Evolutionary conservation across 1,140 invertebrate genomes (phyloP).

Genomic region (Papilio aristodemus): DNA sequence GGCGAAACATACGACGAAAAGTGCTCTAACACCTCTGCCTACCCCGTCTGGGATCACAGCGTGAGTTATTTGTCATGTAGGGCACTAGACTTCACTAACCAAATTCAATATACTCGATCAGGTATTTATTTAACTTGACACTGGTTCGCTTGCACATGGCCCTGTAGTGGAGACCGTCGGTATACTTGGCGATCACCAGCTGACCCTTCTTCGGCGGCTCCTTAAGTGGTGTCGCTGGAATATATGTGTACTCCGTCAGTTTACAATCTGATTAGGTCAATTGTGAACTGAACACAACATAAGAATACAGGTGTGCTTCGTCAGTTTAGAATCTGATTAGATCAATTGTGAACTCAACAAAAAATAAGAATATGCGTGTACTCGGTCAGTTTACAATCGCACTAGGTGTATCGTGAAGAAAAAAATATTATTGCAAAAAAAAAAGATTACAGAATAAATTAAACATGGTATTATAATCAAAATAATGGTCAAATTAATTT

Average conservation of each 20-base stretch:
- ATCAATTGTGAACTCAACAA: no score
- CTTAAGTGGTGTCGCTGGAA: conserved; percentile 47
- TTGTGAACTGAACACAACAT: no score
- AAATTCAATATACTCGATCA: conserved; percentile 62
- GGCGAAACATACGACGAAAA: no score
- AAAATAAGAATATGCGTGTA: conserved; percentile 4
- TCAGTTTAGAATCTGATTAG: neutral
- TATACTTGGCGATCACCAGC: conserved; percentile 48
- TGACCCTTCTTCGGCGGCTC: conserved; percentile 53
- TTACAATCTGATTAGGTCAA: neutral
- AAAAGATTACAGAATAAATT: no score
- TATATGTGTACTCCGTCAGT: neutral
- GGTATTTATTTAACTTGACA: conserved; percentile 56
- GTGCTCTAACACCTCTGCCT: no score
- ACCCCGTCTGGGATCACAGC: no score
- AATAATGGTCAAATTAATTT: no score
- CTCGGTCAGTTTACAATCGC: neutral
- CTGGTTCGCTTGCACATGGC: conserved; percentile 56
- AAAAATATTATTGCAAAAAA: no score
- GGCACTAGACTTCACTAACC: no score
- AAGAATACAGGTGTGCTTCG: conserved; percentile 5
- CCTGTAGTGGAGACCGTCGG: conserved; percentile 56
- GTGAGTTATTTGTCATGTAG: no score
- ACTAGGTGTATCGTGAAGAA: neutral
- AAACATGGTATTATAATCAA: no score